Percentiles rank a stretch among this genome's conserved stretches.
Conservation (phyloP, 2,888 invertebrate genomes). For the Ornithoptera priamus region DNA sequence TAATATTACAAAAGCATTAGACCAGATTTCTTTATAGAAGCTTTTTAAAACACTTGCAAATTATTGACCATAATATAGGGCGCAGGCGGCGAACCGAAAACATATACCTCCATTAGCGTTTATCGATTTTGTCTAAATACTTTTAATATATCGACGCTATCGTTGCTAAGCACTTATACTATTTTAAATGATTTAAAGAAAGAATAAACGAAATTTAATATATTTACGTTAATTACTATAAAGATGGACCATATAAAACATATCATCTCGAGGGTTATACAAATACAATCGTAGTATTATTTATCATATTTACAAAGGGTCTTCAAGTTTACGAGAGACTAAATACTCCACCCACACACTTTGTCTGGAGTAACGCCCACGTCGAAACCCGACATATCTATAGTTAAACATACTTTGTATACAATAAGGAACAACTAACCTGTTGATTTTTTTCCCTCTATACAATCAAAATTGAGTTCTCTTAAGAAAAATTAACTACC, state of each 20-base stretch:
- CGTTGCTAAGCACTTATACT: not conserved
- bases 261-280: not conserved
- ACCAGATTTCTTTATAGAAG: no score
- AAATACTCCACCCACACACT: constrained; percentile 63
- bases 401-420: constrained; percentile 40
- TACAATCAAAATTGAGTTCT: constrained; percentile 28
- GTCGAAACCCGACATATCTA: constrained; percentile 39
- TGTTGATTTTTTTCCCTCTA: constrained; percentile 56
- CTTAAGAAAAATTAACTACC: constrained; percentile 13
- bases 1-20: no score
- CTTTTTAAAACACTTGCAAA: no score
- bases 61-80: constrained; percentile 44
- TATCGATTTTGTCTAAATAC: constrained; percentile 57
- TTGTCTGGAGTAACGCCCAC: constrained; percentile 73
- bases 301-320: constrained; percentile 47
- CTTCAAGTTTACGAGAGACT: constrained; percentile 48
- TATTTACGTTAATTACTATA: not conserved
- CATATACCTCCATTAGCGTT: constrained; percentile 42
- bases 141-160: constrained; percentile 25
- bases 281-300: not conserved
- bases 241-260: not conserved
- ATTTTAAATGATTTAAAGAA: not conserved
- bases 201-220: not conserved
- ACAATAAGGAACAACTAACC: constrained; percentile 57
- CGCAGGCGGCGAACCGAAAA: constrained; percentile 54